Percentiles rank a stretch among this genome's conserved stretches.
Evolutionary conservation across 2,113 vertebrate species (phyloP).

Genomic region (Aspiorhynchus laticeps): DNA sequence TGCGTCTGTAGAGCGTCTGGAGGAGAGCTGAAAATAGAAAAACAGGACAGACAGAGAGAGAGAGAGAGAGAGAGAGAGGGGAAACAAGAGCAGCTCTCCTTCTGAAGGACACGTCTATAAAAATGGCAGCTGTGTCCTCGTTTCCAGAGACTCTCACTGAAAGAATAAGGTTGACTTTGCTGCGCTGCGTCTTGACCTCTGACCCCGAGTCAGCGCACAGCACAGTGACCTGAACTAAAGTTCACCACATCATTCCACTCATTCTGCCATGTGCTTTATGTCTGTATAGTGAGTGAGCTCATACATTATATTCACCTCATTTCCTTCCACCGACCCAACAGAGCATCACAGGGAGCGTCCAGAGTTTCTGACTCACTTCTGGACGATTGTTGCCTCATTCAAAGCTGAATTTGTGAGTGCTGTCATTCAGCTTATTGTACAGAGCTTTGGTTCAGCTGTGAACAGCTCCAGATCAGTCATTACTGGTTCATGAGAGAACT

Average conservation of each 20-base stretch:
- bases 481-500: not conserved
- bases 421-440: not conserved
- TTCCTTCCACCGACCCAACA: not conserved
- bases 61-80: not conserved
- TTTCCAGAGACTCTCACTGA: not conserved
- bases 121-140: constrained; percentile 23
- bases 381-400: not conserved
- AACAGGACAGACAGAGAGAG: not conserved
- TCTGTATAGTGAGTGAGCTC: not conserved
- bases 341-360: not conserved
- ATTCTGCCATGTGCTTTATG: not conserved
- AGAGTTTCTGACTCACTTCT: not conserved
- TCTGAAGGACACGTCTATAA: not conserved
- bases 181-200: not conserved
- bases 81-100: not conserved
- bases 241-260: not conserved
- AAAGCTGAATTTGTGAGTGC: not conserved
- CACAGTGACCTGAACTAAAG: not conserved
- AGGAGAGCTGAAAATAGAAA: constrained; percentile 14
- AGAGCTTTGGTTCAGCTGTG: too few relatives aligned
- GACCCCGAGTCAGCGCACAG: not conserved
- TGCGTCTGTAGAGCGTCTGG: not conserved
- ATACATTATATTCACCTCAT: not conserved
- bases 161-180: not conserved
- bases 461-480: not conserved